A percentile compares a stretch with the other conserved stretches of the same genome.
Conservation (phyloP, 2,797 vertebrate genomes). For the Phrynocephalus guinanensis region DNA sequence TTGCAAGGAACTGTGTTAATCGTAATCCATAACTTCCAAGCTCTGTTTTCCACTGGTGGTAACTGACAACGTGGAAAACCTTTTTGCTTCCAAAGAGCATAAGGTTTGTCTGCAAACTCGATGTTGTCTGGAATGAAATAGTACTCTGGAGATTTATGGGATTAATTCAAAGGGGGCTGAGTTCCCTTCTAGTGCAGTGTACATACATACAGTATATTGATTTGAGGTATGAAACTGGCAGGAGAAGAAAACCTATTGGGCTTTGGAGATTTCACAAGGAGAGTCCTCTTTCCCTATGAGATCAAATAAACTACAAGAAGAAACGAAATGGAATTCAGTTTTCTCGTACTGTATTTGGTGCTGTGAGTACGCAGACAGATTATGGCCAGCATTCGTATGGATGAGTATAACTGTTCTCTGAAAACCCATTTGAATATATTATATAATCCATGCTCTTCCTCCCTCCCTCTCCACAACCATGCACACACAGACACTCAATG, state of each 20-base stretch:
- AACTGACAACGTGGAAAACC: too few relatives aligned
- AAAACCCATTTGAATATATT: not conserved
- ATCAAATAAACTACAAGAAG: not conserved
- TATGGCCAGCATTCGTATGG: constrained; percentile 3
- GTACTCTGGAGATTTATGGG: too few relatives aligned
- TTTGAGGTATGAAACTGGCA: not conserved
- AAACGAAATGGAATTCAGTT: accelerated
- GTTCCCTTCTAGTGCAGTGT: not conserved
- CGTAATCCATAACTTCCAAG: not conserved
- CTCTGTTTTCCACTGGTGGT: not conserved
- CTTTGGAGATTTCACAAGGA: not conserved
- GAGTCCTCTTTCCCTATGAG: not conserved
- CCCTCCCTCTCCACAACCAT: not conserved
- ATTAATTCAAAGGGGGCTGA: not conserved
- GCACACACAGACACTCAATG: not conserved
- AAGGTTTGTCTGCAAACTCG: not conserved
- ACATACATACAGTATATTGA: too few relatives aligned
- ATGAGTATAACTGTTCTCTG: constrained; percentile 1
- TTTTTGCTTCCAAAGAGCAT: not conserved
- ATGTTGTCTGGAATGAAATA: not conserved
- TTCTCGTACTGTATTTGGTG: not conserved
- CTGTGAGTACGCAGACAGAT: not conserved
- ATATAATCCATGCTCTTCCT: not conserved
- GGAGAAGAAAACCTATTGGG: not conserved
- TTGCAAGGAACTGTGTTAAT: too few relatives aligned